These are phyloP conservation scores for Proterorhinus semilunaris DNA, from an alignment of 2,113 vertebrate species.

Conservation along the genomic window DNA sequence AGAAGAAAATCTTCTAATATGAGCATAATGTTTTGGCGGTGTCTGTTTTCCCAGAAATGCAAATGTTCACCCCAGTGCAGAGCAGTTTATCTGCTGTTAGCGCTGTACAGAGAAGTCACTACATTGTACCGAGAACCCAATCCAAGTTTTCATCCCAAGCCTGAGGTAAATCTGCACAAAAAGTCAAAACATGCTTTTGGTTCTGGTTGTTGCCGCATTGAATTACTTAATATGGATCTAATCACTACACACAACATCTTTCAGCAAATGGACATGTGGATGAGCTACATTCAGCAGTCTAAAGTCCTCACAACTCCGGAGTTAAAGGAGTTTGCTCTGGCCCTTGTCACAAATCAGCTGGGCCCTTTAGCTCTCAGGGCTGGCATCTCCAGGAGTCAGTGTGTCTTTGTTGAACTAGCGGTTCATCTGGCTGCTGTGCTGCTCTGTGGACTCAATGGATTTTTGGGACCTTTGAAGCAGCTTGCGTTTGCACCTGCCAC, in stretches of 20 bases:
- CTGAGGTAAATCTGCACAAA: slow-evolving; percentile 67
- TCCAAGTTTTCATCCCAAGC: slow-evolving; percentile 67
- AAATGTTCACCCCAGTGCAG: slow-evolving; percentile 35
- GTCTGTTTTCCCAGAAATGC: slow-evolving; percentile 66
- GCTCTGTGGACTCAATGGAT: slow-evolving; percentile 65
- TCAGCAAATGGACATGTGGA: slow-evolving; percentile 67
- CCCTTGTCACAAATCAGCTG: slow-evolving; percentile 76
- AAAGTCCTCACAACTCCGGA: slow-evolving; percentile 55
- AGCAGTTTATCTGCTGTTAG: slow-evolving; percentile 78
- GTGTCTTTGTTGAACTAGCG: slow-evolving; percentile 72
- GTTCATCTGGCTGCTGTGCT: slow-evolving; percentile 80
- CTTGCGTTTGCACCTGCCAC: slow-evolving; percentile 75
- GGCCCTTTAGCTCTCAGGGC: slow-evolving; percentile 51
- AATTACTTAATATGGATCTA: no score
- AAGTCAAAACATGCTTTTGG: background rate
- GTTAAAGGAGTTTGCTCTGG: slow-evolving; percentile 69
- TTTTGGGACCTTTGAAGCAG: slow-evolving; percentile 80
- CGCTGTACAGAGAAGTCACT: slow-evolving; percentile 88
- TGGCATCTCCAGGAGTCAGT: background rate
- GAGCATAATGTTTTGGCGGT: background rate
- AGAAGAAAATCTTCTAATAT: background rate
- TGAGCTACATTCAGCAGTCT: slow-evolving; percentile 69
- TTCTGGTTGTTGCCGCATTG: no score
- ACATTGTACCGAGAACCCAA: slow-evolving; percentile 63
- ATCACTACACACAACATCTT: background rate